Percentiles rank a stretch among this genome's conserved stretches.
Evolutionary conservation across 2,888 invertebrate species (phyloP).

Genomic region (Metacarcinus magister): DNA sequence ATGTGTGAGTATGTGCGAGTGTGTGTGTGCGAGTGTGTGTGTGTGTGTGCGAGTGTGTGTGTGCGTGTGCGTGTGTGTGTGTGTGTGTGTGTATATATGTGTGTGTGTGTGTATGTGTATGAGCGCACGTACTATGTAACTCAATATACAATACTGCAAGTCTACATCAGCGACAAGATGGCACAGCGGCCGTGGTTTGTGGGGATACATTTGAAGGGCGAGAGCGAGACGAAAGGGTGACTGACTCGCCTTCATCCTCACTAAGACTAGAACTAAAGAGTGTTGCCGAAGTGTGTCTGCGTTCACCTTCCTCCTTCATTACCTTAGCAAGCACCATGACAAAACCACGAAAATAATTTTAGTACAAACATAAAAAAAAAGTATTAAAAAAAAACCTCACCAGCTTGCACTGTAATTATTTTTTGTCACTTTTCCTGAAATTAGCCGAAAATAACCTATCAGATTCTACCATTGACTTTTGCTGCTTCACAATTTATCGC

Average conservation of each 20-base stretch:
- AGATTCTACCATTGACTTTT: background rate
- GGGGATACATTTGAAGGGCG: background rate
- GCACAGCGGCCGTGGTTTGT: background rate
- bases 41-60: slow-evolving; percentile 29
- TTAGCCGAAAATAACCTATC: background rate
- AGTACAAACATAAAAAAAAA: background rate
- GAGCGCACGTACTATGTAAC: background rate
- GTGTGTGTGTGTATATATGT: background rate
- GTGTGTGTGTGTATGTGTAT: background rate
- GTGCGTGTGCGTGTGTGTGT: slow-evolving; percentile 37
- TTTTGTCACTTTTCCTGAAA: background rate
- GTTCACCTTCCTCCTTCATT: background rate
- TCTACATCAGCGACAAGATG: background rate
- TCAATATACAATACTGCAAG: background rate
- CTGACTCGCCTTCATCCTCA: background rate
- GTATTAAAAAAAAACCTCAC: background rate
- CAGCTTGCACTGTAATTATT: background rate
- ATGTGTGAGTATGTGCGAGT: background rate
- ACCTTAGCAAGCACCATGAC: background rate
- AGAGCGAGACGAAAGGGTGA: background rate
- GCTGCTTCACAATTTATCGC: background rate
- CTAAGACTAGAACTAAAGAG: background rate
- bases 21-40: background rate
- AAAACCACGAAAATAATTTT: background rate
- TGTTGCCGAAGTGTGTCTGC: background rate